These are phyloP conservation scores for Ceratoteleas bidentatus DNA, from an alignment of 1,140 invertebrate genomes.

Conservation along the genomic window DNA sequence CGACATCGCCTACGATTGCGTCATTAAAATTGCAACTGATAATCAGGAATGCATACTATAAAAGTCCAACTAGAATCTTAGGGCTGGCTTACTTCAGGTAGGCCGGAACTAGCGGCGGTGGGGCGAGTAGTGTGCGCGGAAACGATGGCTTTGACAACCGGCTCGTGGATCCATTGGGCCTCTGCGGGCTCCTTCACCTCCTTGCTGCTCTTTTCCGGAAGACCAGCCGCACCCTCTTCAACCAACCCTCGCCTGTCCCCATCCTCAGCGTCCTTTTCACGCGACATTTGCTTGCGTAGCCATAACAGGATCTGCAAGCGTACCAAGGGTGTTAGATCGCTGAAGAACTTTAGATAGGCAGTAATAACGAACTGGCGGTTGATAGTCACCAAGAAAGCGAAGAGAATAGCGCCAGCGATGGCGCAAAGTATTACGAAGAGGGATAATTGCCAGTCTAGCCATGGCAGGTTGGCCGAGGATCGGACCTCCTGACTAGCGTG, in stretches of 20 bases:
- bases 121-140: conserved; percentile 60
- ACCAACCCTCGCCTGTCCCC: conserved; percentile 78
- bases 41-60: too few species aligned
- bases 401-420: conserved; percentile 72
- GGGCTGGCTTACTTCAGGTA: conserved; percentile 70
- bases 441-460: conserved; percentile 79
- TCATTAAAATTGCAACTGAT: background rate
- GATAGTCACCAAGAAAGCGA: background rate
- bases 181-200: conserved; percentile 70
- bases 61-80: too few species aligned
- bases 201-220: conserved; percentile 71
- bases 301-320: conserved; percentile 78
- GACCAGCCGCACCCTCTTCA: conserved; percentile 75
- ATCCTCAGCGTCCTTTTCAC: conserved; percentile 80
- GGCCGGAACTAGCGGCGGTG: conserved; percentile 55
- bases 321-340: background rate
- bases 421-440: conserved; percentile 78
- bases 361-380: background rate
- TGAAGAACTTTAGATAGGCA: background rate
- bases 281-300: conserved; percentile 82
- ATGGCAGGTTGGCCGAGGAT: conserved; percentile 74
- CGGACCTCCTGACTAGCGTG: conserved; percentile 75
- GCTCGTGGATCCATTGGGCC: conserved; percentile 78
- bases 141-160: conserved; percentile 76
- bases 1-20: conserved; percentile 67